Conservation (phyloP, 2,797 vertebrate genomes). For the Onychomys torridus region DNA sequence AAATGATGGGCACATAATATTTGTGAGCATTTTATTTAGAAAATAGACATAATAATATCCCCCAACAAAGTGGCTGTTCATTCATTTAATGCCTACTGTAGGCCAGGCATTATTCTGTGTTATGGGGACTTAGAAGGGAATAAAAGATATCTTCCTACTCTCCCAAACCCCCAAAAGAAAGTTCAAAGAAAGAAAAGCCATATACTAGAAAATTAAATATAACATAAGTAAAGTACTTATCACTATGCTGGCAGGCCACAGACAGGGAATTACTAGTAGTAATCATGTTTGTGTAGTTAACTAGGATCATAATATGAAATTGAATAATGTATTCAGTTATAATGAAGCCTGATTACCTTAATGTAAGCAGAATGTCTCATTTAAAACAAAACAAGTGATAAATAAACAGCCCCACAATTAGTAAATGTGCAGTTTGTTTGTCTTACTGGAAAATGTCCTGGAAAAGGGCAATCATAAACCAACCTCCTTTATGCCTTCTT, state of each 20-base stretch:
- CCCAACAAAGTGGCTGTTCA: not conserved
- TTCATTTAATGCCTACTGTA: not conserved
- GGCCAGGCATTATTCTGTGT: not conserved
- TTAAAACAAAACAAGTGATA: slow-evolving; percentile 68
- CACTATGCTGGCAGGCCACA: not conserved
- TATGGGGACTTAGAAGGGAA: not conserved
- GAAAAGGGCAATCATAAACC: not conserved
- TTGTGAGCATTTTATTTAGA: not conserved
- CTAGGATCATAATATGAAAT: slow-evolving; percentile 31
- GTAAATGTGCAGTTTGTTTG: slow-evolving; percentile 34
- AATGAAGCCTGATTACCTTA: slow-evolving; percentile 52
- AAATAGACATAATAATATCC: not conserved
- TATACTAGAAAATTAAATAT: not conserved
- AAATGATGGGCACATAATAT: not conserved
- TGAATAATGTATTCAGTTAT: slow-evolving; percentile 63
- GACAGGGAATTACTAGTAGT: slow-evolving; percentile 35
- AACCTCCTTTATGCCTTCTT: not conserved
- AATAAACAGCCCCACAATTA: slow-evolving; percentile 32
- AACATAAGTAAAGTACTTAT: not conserved
- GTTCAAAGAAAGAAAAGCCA: not conserved
- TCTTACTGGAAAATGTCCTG: not conserved
- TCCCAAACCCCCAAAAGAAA: not conserved
- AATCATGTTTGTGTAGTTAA: slow-evolving; percentile 12
- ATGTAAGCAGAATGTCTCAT: slow-evolving; percentile 28
- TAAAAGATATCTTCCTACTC: not conserved